Evolutionary conservation across 1,140 invertebrate species (phyloP).

Genomic region (Pseudomyrmex pallidus): DNA sequence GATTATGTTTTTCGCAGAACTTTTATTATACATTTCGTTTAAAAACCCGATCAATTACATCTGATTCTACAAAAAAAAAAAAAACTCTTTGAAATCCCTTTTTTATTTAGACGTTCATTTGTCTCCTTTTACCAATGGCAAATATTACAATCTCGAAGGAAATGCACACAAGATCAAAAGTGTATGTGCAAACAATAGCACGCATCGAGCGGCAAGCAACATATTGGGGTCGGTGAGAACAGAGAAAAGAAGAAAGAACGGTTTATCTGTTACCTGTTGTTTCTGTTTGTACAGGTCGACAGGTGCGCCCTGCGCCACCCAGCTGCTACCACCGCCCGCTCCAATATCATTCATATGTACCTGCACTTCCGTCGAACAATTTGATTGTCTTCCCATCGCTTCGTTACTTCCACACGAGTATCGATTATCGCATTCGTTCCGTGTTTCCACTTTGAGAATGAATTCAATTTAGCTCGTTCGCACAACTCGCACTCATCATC

Average conservation of each 20-base stretch:
- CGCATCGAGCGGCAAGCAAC: slow-evolving; percentile 57
- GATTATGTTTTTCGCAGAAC: background rate
- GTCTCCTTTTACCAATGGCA: background rate
- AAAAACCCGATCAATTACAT: background rate
- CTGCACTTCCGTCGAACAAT: slow-evolving; percentile 61
- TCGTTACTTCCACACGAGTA: slow-evolving; percentile 57
- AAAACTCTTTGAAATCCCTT: background rate
- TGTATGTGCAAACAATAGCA: slow-evolving; percentile 20
- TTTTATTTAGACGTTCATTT: background rate
- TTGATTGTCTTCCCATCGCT: slow-evolving; percentile 36
- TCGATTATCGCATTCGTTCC: slow-evolving; percentile 50
- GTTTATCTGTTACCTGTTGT: slow-evolving; percentile 80
- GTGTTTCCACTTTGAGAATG: background rate
- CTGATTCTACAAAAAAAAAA: background rate
- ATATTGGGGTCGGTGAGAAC: slow-evolving; percentile 59
- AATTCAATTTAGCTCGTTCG: slow-evolving; percentile 1
- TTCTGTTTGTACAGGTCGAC: slow-evolving; percentile 80
- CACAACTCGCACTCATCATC: background rate
- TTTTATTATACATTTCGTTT: background rate
- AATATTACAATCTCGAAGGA: background rate
- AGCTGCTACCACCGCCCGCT: slow-evolving; percentile 79
- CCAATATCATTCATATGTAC: slow-evolving; percentile 76
- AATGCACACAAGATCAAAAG: background rate
- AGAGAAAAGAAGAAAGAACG: slow-evolving; percentile 66
- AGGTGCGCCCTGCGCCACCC: slow-evolving; percentile 80